Percentiles rank a stretch among this genome's conserved stretches.
phyloP scores from a whole-genome alignment of 2,113 vertebrate species.

The Sterrhoptilus dennistouni region DNA sequence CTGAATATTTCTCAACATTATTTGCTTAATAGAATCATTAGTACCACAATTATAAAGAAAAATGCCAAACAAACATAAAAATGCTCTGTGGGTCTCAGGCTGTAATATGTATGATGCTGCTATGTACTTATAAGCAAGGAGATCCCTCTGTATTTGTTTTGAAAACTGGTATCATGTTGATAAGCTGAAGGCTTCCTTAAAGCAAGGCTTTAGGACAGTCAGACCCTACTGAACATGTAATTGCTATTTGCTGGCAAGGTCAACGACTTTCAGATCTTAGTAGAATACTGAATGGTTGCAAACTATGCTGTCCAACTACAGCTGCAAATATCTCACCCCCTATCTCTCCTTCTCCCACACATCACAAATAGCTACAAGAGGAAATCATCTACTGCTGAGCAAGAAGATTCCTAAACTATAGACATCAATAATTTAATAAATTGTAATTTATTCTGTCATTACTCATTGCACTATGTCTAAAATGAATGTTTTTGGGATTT shows the following conservation, averaged over 20 bases:
- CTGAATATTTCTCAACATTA: not conserved
- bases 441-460: slow-evolving; percentile 21
- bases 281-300: not conserved
- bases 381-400: slow-evolving; percentile 19
- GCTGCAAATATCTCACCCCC: not conserved
- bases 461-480: not conserved
- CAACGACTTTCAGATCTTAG: not conserved
- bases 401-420: not conserved
- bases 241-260: slow-evolving; percentile 11
- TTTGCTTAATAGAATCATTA: not conserved
- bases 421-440: slow-evolving; percentile 11
- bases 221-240: not conserved
- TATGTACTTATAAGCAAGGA: not conserved
- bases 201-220: not conserved
- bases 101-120: not conserved
- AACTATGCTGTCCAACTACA: not conserved
- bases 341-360: not conserved
- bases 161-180: not conserved
- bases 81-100: not conserved
- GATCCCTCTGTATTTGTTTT: not conserved
- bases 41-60: not conserved
- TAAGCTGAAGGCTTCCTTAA: not conserved
- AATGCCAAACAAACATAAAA: not conserved
- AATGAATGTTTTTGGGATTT: not conserved
- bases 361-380: not conserved